These are phyloP conservation scores for Hirtodrosophila cameraria DNA, from an alignment of 2,888 invertebrate species.

Conservation along the genomic window DNA sequence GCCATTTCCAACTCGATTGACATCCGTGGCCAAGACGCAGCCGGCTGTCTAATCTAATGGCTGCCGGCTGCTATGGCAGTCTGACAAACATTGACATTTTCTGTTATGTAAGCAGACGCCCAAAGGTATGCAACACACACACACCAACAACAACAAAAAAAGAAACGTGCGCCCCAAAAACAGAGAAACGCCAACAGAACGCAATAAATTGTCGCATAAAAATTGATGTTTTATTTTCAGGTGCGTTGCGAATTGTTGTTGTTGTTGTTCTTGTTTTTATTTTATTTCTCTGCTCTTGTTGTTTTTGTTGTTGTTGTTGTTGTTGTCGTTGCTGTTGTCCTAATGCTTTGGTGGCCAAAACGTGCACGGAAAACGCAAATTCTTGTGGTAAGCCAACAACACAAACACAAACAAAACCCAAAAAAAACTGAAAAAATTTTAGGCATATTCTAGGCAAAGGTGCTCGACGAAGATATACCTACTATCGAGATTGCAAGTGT, in stretches of 20 bases:
- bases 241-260: slow-evolving; percentile 29
- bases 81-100: slow-evolving; percentile 79
- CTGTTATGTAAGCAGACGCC: slow-evolving; percentile 79
- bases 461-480: background rate
- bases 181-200: slow-evolving; percentile 30
- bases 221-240: slow-evolving; percentile 77
- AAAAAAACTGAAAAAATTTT: slow-evolving; percentile 15
- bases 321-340: slow-evolving; percentile 28
- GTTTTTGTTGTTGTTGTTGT: slow-evolving; percentile 15
- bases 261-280: slow-evolving; percentile 8
- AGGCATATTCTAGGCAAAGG: background rate
- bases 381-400: slow-evolving; percentile 46
- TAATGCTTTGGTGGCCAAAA: slow-evolving; percentile 57
- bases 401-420: slow-evolving; percentile 39
- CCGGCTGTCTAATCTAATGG: slow-evolving; percentile 70
- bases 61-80: slow-evolving; percentile 62
- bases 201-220: slow-evolving; percentile 80
- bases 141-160: slow-evolving; percentile 28
- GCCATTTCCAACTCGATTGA: slow-evolving; percentile 20
- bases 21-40: slow-evolving; percentile 36
- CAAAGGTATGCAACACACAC: slow-evolving; percentile 57
- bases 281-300: background rate
- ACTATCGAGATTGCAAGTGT: too few species aligned
- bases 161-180: slow-evolving; percentile 28
- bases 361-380: slow-evolving; percentile 76